phyloP scores from a whole-genome alignment of 2,797 vertebrate genomes.

The Holocentrus rufus region DNA sequence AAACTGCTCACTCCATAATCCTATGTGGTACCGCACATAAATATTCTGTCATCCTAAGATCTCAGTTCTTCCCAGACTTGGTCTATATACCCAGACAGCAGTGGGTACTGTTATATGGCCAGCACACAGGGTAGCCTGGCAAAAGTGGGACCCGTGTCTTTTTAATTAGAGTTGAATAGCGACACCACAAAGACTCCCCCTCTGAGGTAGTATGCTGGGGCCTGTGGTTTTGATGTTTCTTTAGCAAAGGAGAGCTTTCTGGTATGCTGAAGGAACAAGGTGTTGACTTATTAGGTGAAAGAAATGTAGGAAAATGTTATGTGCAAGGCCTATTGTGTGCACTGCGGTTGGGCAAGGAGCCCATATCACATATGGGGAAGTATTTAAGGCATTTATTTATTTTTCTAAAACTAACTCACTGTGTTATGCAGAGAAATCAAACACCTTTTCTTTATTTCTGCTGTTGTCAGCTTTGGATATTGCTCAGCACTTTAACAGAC shows the following conservation, averaged over 20 bases:
- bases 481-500: constrained; percentile 59
- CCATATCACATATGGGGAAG: constrained; percentile 71
- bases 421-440: constrained; percentile 58
- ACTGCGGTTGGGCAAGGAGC: constrained; percentile 67
- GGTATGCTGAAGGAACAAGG: constrained; percentile 69
- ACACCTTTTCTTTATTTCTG: constrained; percentile 54
- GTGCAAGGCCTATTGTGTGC: constrained; percentile 62
- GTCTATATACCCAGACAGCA: constrained; percentile 43
- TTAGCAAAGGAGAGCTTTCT: constrained; percentile 58
- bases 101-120: constrained; percentile 46
- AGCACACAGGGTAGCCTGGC: constrained; percentile 55
- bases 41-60: constrained; percentile 57
- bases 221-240: constrained; percentile 72
- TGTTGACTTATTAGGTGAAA: constrained; percentile 82
- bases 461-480: constrained; percentile 63
- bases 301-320: constrained; percentile 73
- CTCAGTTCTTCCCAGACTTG: constrained; percentile 25
- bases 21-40: constrained; percentile 46
- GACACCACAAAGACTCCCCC: constrained; percentile 50
- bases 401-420: constrained; percentile 65
- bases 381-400: constrained; percentile 66
- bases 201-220: constrained; percentile 55
- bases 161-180: constrained; percentile 72
- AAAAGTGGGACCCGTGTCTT: constrained; percentile 58
- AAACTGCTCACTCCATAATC: constrained; percentile 37